phyloP scores from a whole-genome alignment of 2,888 invertebrate species.

The Microplitis manilae region DNA sequence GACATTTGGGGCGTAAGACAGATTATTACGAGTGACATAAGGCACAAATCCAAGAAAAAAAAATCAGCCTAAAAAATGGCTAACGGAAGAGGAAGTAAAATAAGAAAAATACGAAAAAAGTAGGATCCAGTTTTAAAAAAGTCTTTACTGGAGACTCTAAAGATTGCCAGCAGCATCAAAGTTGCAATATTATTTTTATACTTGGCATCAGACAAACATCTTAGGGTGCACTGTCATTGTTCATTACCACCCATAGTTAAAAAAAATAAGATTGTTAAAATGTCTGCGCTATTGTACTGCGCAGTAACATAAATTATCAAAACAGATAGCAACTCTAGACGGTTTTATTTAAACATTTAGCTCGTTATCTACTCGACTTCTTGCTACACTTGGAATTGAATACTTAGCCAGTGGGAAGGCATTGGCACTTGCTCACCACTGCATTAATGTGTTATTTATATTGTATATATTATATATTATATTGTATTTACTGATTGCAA shows the following conservation, averaged over 20 bases:
- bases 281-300: too few species aligned
- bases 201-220: not conserved
- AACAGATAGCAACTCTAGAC: too few species aligned
- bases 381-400: too few species aligned
- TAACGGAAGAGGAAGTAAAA: not conserved
- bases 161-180: not conserved
- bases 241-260: not conserved
- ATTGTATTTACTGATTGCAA: not conserved
- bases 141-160: not conserved
- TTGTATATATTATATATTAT: not conserved
- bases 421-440: not conserved
- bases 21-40: conserved; percentile 19
- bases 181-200: not conserved
- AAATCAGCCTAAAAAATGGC: not conserved
- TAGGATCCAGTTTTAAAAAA: not conserved
- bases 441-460: not conserved
- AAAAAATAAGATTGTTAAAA: not conserved
- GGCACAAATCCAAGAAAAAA: conserved; percentile 1
- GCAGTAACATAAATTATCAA: too few species aligned
- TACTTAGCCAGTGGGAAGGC: not conserved
- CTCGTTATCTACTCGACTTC: too few species aligned
- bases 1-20: not conserved
- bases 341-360: too few species aligned
- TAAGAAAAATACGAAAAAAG: not conserved
- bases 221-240: not conserved